Evolutionary conservation across 2,797 vertebrate species (phyloP), one percentile per base, ranked within the genome.

Genomic region (Ataeniobius toweri): DNA sequence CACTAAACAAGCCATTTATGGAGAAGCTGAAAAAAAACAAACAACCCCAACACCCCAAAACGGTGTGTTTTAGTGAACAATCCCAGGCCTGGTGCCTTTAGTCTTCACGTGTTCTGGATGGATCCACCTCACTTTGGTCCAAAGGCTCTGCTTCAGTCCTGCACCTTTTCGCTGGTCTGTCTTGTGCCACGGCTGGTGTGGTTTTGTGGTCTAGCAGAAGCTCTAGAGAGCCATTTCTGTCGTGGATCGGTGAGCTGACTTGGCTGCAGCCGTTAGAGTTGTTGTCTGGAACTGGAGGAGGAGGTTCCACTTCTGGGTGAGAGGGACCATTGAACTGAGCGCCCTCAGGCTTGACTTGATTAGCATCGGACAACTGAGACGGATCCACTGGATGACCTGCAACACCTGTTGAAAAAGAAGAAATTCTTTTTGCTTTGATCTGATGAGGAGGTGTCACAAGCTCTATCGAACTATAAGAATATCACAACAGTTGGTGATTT

Each of bases 261-360:
- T 91, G 89, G 81, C 93, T 96, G 83, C 95, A 97, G 28, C 97
- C 97, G n/a, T 98, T 98, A 31, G 96, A 96, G 76, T 96, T 96
- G 79, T 80, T 93, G 81, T 97, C 97, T 0, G 94, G 59, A 65
- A 81, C n/a, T 22, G 84, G 79, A 41, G 84, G 86, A 51, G 83
- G 74, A 31, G 81, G 73, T 3, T 93, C 92, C 1, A n/a, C 81
- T 0, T 1, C 9, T 0, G 74, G 80, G 20, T 84, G 93, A 5
- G 92, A 91, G 2, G 97, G 96, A 68, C 97, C 97, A 1, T 98
- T 98, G 72, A 94, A 75, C 59, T 96, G 97, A 81, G 94, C 20
- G 0, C 88, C 86, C 88, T 97, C 97, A 0, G 78, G 31, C 81
- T 95, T 96, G 0, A 91, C 85, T 83, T 96, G 96, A 55, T 95